A percentile compares a stretch with the other conserved stretches of the same genome.
phyloP scores from a whole-genome alignment of 2,797 vertebrate species.

The Coracias cyanogaster region DNA sequence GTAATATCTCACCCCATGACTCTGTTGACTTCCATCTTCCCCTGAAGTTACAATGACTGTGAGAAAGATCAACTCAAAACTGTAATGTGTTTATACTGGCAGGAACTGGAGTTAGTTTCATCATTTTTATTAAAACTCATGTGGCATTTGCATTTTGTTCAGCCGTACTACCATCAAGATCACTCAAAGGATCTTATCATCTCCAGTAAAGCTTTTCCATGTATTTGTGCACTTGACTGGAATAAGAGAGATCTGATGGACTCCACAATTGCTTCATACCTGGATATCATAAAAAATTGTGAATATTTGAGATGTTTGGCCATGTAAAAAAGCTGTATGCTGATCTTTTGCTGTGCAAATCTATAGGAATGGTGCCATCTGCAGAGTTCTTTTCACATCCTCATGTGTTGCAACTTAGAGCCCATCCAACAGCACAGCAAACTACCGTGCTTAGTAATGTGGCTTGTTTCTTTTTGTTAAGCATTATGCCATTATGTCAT shows the following conservation, averaged over 20 bases:
- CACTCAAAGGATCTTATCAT: neutral
- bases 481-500: neutral
- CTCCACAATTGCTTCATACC: neutral
- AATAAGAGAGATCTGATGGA: neutral
- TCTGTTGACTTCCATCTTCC: neutral
- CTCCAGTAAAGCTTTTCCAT: neutral
- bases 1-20: neutral
- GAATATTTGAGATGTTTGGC: neutral
- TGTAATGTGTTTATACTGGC: neutral
- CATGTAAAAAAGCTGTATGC: neutral
- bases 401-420: neutral
- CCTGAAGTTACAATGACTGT: neutral
- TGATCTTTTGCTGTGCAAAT: neutral
- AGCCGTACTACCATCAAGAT: neutral
- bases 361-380: neutral
- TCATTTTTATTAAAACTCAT: neutral
- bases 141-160: neutral
- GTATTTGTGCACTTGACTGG: neutral
- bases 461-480: neutral
- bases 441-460: neutral
- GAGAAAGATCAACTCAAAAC: neutral
- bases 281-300: neutral
- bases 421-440: neutral
- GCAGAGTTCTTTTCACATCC: neutral
- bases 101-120: neutral